These are phyloP conservation scores for Polypedilum vanderplanki DNA, from an alignment of 1,140 invertebrate genomes.

Conservation along the genomic window DNA sequence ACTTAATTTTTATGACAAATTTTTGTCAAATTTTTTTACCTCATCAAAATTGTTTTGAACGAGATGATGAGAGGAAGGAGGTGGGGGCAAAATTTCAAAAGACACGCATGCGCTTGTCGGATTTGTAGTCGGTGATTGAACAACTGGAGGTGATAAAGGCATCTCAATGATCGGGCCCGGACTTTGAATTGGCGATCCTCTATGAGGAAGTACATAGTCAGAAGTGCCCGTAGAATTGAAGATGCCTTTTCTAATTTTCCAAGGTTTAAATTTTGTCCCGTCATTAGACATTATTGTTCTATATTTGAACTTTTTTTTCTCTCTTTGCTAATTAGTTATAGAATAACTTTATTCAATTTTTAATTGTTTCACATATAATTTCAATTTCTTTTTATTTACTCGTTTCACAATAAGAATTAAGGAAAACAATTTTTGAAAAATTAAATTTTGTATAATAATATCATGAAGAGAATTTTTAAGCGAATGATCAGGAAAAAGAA, in stretches of 20 bases:
- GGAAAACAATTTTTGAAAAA: too few relatives aligned
- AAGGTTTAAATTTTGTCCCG: conserved; percentile 49
- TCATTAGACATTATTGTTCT: conserved; percentile 28
- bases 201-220: conserved; percentile 39
- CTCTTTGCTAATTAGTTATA: background rate
- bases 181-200: conserved; percentile 35
- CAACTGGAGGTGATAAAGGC: conserved; percentile 44
- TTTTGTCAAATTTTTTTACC: background rate
- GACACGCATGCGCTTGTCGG: conserved; percentile 32
- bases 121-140: background rate
- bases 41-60: conserved; percentile 39
- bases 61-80: background rate
- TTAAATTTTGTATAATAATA: background rate
- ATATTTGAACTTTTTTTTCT: background rate
- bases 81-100: conserved; percentile 35
- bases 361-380: too few relatives aligned
- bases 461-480: background rate
- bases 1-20: too few relatives aligned
- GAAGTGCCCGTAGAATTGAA: conserved; percentile 48
- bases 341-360: too few relatives aligned
- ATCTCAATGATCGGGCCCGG: conserved; percentile 41
- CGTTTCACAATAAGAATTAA: too few relatives aligned
- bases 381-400: too few relatives aligned
- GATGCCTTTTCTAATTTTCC: conserved; percentile 58
- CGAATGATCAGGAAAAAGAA: conserved; percentile 2